Evolutionary conservation across 2,888 invertebrate species (phyloP), one percentile per base, ranked within the genome.

Genomic region (Watsonalla cultraria): DNA sequence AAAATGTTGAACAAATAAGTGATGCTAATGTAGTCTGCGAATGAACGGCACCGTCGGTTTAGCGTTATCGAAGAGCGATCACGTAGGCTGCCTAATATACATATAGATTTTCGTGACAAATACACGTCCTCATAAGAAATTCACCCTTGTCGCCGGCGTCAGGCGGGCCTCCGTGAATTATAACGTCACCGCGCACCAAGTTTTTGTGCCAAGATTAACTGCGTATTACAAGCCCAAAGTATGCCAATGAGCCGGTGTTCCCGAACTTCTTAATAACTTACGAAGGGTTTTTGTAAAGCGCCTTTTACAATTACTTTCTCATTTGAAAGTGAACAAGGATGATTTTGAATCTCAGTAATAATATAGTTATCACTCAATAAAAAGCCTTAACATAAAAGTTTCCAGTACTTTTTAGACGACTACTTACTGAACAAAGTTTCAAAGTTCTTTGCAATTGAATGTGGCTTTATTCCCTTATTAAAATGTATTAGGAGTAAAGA

Each of bases 181-280:
- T 82, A 84, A 82, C 84, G 79, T 82, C 77, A 74, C 71, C 75
- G 73, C 74, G 75, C 70, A 74, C 74, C 74, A 83, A 86, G 77
- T 85, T 86, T 85, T 86, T 86, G 74, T 75, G 77, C 76, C 65
- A 77, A 85, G 84, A 86, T 85, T 86, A 86, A 83, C 82, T 82
- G 82, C 81, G 82, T 85, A 81, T 82, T 85, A 86, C 83, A 84
- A 81, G 82, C 76, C 68, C 70, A 82, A 86, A 86, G 84, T 85
- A 82, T 84, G 81, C 80, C 85, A 82, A 84, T 86, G 84, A 84
- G 80, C 78, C 71, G 74, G 77, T 80, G 79, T 80, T 83, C 72
- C 68, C 73, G 74, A 84, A 85, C 81, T 86, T 84, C 82, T 80
- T 86, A 86, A 85, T 86, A 85, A 85, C 82, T 81, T 80, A 69